Base-by-base conservation (phyloP, 2,797 vertebrate species). In the Pipistrellus kuhlii region DNA sequence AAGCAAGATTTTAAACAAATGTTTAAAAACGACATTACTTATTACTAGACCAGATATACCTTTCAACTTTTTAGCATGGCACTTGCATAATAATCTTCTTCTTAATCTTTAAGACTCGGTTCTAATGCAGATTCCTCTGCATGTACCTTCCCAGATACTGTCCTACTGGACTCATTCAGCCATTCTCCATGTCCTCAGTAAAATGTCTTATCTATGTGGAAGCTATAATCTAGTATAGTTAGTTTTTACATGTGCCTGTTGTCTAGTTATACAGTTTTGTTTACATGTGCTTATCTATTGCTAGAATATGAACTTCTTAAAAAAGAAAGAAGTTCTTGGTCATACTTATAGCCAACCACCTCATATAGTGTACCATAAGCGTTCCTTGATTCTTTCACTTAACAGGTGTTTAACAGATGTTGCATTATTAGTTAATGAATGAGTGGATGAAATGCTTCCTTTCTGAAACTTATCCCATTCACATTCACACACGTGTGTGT, bases 91-190 rank as follows among this genome's bases (percentile, higher is more conserved):
- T 89, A 66, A n/a, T 15, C 23, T 88, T 73, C 46, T 90, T 71
- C 48, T 80, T 95, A 85, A 87, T 38, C 30, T 91, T 94, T 75
- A 88, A 87, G 44, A 48, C 25, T 91, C 20, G 78, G 23, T 3
- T 48, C 11, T 93, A 88, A 66, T 77, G 8, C 23, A 73, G 23
- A 64, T 38, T 86, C 35, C 71, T 95, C 55, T 88, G 4, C 68
- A 41, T 93, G 64, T 55, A 59, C 8, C 35, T 85, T 82, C 18
- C 6, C 77, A 87, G 25, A 41, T 64, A 51, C 8, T 71, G 2
- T 3, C 44, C 32, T 75, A 20, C 23, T 15, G 20, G 32, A 81
- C 15, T 32, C 8, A 94, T 64, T n/a, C 51, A 90, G 18, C 6
- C 38, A 51, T 21, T 51, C 18, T 48, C 46, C 15, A 4, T 89